Evolutionary conservation across 2,113 vertebrate species (phyloP).

Genomic region (Narcine bancroftii): DNA sequence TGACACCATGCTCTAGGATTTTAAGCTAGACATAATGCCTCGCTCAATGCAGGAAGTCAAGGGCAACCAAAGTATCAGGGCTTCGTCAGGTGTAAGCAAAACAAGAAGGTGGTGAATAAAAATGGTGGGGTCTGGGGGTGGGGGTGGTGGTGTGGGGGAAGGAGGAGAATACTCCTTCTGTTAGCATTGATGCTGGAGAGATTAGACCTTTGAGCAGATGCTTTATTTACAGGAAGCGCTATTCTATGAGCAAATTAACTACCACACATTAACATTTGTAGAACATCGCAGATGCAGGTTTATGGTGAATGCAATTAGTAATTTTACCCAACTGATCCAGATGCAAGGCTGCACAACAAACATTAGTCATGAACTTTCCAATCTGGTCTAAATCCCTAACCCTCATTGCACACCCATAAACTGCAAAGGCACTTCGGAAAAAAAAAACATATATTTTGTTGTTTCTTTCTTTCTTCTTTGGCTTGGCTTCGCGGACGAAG

Average conservation of each 20-base stretch:
- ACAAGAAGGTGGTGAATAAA: too few relatives aligned
- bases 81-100: too few relatives aligned
- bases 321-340: not conserved
- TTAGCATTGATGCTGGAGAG: not conserved
- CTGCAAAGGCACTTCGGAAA: too few relatives aligned
- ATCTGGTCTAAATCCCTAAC: not conserved
- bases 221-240: not conserved
- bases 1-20: not conserved
- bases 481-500: too few relatives aligned
- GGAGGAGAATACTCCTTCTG: too few relatives aligned
- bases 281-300: not conserved
- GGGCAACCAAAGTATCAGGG: too few relatives aligned
- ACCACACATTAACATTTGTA: not conserved
- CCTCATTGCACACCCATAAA: not conserved
- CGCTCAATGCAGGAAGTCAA: too few relatives aligned
- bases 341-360: not conserved
- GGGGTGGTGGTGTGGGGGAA: too few relatives aligned
- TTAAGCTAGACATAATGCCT: not conserved
- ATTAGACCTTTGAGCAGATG: not conserved
- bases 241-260: not conserved
- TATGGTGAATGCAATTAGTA: not conserved
- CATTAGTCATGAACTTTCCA: too few relatives aligned
- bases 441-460: too few relatives aligned
- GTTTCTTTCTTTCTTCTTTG: too few relatives aligned
- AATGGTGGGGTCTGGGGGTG: too few relatives aligned